Conservation (phyloP, 2,113 vertebrate genomes). For the Ramphastos sulfuratus region DNA sequence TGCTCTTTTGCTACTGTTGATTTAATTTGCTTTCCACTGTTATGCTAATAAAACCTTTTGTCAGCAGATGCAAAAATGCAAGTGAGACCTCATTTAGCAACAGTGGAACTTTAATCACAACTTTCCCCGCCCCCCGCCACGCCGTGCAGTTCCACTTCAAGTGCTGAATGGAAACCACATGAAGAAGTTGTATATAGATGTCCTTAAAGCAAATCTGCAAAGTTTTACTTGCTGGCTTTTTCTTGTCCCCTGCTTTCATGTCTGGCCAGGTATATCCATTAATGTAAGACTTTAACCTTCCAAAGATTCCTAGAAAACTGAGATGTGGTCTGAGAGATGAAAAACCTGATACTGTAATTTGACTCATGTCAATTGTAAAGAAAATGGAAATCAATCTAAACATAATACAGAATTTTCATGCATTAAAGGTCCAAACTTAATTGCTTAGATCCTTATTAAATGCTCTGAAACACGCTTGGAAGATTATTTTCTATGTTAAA, state of each 20-base stretch:
- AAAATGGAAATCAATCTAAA: background rate
- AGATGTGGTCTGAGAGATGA: background rate
- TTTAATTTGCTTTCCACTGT: background rate
- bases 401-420: background rate
- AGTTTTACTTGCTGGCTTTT: background rate
- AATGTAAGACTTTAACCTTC: background rate
- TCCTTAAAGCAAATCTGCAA: background rate
- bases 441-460: background rate
- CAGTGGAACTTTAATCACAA: background rate
- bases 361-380: background rate
- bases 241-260: background rate
- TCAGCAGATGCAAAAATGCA: constrained; percentile 27
- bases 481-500: background rate
- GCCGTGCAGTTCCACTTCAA: background rate
- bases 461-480: background rate
- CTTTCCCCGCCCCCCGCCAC: no score
- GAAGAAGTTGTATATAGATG: background rate
- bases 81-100: background rate
- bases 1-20: background rate
- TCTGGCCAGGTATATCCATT: background rate
- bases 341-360: background rate
- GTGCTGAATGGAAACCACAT: background rate
- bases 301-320: background rate
- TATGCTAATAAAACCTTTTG: constrained; percentile 3
- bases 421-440: background rate